These are phyloP conservation scores for Exephanes ischioxanthus DNA, from an alignment of 2,888 invertebrate genomes.

Conservation along the genomic window DNA sequence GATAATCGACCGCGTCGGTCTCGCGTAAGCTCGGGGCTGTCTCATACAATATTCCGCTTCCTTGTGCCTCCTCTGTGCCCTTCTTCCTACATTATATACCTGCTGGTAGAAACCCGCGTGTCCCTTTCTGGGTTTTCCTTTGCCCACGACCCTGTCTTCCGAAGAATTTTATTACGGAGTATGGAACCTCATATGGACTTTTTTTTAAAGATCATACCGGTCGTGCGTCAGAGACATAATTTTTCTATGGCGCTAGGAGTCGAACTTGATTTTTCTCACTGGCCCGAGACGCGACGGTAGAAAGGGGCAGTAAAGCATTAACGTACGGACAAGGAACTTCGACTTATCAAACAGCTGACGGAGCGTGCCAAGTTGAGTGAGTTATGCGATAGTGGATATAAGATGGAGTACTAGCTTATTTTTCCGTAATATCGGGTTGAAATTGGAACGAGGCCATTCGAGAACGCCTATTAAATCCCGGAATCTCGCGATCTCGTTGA, in stretches of 20 bases:
- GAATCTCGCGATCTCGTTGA: not conserved
- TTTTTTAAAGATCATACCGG: too few species aligned
- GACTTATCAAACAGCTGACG: conserved; percentile 30
- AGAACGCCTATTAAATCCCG: conserved; percentile 40
- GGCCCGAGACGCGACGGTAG: too few species aligned
- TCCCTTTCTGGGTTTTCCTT: not conserved
- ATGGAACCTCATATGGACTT: too few species aligned
- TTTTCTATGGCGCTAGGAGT: too few species aligned
- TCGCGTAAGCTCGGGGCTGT: conserved; percentile 38
- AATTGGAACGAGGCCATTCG: conserved; percentile 60
- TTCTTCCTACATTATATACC: not conserved
- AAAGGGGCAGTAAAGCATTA: not conserved
- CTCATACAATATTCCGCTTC: conserved; percentile 18
- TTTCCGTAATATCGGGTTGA: conserved; percentile 51
- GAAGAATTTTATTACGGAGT: not conserved
- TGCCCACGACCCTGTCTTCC: not conserved
- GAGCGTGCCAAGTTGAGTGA: conserved; percentile 56
- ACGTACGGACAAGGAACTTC: conserved; percentile 35
- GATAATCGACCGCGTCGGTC: conserved; percentile 55
- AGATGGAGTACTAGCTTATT: conserved; percentile 49
- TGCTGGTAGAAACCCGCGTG: not conserved
- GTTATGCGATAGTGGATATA: conserved; percentile 57
- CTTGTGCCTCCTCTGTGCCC: not conserved
- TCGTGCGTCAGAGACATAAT: too few species aligned
- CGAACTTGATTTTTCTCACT: too few species aligned